Evolutionary conservation across 37 sponge, comb jelly and placozoan species (phyloP).

Genomic region (Chondrilla cf. caribensis): DNA sequence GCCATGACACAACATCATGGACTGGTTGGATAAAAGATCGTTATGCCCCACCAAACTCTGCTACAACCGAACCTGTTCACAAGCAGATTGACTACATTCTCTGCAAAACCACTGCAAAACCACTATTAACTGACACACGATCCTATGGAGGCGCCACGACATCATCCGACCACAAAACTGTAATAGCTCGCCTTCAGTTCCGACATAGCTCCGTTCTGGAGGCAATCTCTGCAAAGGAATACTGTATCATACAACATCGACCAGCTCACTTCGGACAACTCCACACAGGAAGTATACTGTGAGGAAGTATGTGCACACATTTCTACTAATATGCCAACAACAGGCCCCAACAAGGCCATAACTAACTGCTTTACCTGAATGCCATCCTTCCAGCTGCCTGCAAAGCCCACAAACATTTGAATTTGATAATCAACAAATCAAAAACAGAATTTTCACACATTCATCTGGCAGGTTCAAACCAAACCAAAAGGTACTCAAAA

Average conservation of each 20-base stretch:
- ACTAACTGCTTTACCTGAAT: not conserved
- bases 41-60: not conserved
- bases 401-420: conserved; percentile 10
- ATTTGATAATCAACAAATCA: conserved; percentile 19
- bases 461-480: conserved; percentile 11
- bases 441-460: conserved; percentile 32
- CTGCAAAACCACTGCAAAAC: not conserved
- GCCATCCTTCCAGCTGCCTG: conserved; percentile 1
- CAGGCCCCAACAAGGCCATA: not conserved
- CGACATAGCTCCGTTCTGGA: not conserved
- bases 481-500: not conserved
- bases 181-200: conserved; percentile 8
- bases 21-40: conserved; percentile 3
- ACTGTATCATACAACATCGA: not conserved
- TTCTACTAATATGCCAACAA: not conserved
- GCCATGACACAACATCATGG: not conserved
- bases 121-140: not conserved
- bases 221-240: not conserved
- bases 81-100: conserved; percentile 19
- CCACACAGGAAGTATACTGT: not conserved
- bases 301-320: not conserved
- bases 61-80: not conserved
- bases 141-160: conserved; percentile 14
- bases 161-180: conserved; percentile 18
- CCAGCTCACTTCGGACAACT: not conserved